These are phyloP conservation scores for Megastigmus dorsalis DNA, from an alignment of 2,888 invertebrate species.

Conservation along the genomic window DNA sequence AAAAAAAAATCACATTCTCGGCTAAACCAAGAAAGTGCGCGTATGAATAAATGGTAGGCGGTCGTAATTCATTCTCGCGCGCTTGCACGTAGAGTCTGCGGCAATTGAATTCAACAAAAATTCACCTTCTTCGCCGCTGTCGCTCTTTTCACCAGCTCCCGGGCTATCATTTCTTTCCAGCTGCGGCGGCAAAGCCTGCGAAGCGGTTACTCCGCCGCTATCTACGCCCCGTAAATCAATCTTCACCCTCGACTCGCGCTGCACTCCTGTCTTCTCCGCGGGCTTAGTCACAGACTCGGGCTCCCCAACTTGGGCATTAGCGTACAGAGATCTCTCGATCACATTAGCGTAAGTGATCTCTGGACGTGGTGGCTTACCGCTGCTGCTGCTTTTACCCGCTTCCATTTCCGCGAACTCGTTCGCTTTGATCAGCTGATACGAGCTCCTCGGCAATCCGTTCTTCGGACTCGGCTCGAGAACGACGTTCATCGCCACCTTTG, in stretches of 20 bases:
- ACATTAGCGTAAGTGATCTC: conserved; percentile 76
- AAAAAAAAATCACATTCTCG: no score
- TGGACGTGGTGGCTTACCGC: no score
- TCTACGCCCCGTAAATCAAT: conserved; percentile 26
- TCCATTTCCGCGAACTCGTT: conserved; percentile 76
- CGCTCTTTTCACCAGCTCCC: background rate
- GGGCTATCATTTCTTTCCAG: background rate
- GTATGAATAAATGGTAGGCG: no score
- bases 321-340: conserved; percentile 67
- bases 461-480: background rate
- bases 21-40: no score
- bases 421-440: conserved; percentile 77
- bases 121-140: conserved; percentile 18
- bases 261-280: background rate
- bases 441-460: conserved; percentile 63
- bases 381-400: conserved; percentile 64
- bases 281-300: background rate
- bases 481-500: background rate
- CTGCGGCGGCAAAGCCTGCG: background rate
- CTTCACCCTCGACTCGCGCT: conserved; percentile 29
- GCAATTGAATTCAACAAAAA: background rate
- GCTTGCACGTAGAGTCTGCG: no score
- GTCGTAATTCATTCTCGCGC: no score
- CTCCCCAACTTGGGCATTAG: conserved; percentile 61
- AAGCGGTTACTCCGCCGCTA: background rate